Conservation (phyloP, 1,140 invertebrate genomes). For the Anoplophora glabripennis region DNA sequence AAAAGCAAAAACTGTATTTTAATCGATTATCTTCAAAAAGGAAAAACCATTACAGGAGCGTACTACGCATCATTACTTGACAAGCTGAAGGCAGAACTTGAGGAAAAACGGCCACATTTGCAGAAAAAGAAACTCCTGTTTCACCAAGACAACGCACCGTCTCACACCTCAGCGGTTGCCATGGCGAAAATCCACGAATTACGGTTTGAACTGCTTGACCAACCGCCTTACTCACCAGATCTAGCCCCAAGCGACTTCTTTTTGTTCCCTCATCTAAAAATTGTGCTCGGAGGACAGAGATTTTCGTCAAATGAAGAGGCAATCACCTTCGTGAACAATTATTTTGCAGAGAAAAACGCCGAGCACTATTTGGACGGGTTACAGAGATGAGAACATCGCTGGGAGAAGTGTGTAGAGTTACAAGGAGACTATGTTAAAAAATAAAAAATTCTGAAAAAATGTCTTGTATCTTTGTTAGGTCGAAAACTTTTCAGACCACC, state of each 20-base stretch:
- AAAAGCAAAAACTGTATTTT: too few relatives aligned
- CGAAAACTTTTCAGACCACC: constrained; percentile 17
- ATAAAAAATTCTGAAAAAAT: constrained; percentile 21
- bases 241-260: constrained; percentile 32
- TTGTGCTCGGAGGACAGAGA: constrained; percentile 32
- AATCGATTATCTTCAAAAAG: constrained; percentile 49
- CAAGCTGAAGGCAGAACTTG: constrained; percentile 42
- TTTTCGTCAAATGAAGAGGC: constrained; percentile 37
- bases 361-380: constrained; percentile 26
- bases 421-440: constrained; percentile 34
- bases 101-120: constrained; percentile 39
- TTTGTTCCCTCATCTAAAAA: constrained; percentile 27
- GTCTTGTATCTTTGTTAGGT: constrained; percentile 16
- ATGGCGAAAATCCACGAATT: constrained; percentile 45
- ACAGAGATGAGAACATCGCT: constrained; percentile 26
- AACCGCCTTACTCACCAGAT: constrained; percentile 48
- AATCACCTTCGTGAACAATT: constrained; percentile 19
- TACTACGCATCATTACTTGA: constrained; percentile 38
- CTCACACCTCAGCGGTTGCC: constrained; percentile 36
- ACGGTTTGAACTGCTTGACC: constrained; percentile 45
- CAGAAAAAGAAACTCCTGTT: constrained; percentile 39
- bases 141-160: constrained; percentile 35
- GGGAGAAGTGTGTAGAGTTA: constrained; percentile 30
- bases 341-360: constrained; percentile 31
- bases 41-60: constrained; percentile 48